A percentile compares a stretch with the other conserved stretches of the same genome.
phyloP scores from a whole-genome alignment of 2,888 invertebrate species.

The Napeogenes sylphis region DNA sequence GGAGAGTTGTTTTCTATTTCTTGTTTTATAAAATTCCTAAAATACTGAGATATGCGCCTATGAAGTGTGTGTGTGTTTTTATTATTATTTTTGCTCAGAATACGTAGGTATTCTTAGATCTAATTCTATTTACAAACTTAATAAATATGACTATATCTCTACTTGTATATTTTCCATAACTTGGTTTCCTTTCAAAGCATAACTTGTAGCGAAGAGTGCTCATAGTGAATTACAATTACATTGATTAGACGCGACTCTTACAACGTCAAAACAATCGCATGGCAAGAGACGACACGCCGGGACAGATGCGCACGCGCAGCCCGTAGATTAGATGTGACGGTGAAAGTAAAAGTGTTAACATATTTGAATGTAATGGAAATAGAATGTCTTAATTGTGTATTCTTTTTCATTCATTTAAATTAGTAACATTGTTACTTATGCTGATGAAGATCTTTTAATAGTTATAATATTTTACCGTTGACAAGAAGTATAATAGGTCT shows the following conservation, averaged over 20 bases:
- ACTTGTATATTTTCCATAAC: conserved; percentile 26
- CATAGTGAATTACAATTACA: conserved; percentile 48
- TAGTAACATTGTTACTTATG: too few relatives aligned
- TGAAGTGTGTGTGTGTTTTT: too few relatives aligned
- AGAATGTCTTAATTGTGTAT: conserved; percentile 19
- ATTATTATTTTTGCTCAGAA: too few relatives aligned
- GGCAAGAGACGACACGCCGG: conserved; percentile 32
- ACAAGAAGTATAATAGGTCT: not conserved
- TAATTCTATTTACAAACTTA: not conserved
- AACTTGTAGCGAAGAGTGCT: conserved; percentile 29
- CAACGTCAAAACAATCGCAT: conserved; percentile 47
- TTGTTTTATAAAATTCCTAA: too few relatives aligned
- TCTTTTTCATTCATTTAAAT: not conserved
- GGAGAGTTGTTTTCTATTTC: too few relatives aligned
- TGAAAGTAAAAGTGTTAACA: conserved; percentile 20
- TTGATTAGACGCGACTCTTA: conserved; percentile 41
- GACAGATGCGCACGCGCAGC: conserved; percentile 42
- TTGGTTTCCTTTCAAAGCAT: conserved; percentile 38
- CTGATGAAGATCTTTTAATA: too few relatives aligned
- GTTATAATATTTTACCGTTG: not conserved
- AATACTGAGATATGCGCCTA: too few relatives aligned
- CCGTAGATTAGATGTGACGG: conserved; percentile 31
- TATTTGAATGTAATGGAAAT: conserved; percentile 31
- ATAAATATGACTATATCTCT: not conserved
- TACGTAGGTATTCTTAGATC: not conserved